Evolutionary conservation across 2,797 vertebrate genomes (phyloP).

Genomic region (Hyperoplus immaculatus): DNA sequence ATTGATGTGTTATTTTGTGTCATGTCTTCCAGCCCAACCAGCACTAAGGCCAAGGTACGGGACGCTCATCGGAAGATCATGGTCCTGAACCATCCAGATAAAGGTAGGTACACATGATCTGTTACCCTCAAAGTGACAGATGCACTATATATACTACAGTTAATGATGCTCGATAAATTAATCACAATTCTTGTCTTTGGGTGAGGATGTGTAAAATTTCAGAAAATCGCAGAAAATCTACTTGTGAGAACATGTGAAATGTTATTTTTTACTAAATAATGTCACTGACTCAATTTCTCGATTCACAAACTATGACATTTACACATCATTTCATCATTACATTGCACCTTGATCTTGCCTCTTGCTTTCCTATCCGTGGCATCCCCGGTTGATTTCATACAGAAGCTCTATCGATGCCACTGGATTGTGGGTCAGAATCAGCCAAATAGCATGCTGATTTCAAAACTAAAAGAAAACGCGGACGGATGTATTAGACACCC

Average conservation of each 20-base stretch:
- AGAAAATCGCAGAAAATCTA: neutral
- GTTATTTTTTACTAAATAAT: neutral
- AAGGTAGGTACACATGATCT: conserved; percentile 84
- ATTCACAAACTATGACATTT: neutral
- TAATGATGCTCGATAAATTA: neutral
- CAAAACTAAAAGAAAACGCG: too few species aligned
- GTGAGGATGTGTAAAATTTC: neutral
- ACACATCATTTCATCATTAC: too few species aligned
- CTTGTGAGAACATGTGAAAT: neutral
- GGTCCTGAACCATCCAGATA: conserved; percentile 97
- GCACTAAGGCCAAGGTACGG: conserved; percentile 89
- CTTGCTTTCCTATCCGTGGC: too few species aligned
- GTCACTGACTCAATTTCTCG: neutral
- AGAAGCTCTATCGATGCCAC: too few species aligned
- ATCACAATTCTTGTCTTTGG: neutral
- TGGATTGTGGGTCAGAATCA: too few species aligned
- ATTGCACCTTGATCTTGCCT: too few species aligned
- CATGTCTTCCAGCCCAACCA: conserved; percentile 86
- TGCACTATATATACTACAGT: neutral
- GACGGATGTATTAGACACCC: too few species aligned
- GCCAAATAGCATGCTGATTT: too few species aligned
- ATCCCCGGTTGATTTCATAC: too few species aligned
- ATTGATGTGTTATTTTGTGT: conserved; percentile 31
- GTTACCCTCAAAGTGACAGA: neutral
- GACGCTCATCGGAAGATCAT: conserved; percentile 92